Base-by-base conservation (phyloP, 2,113 vertebrate species). In the Sardina pilchardus region DNA sequence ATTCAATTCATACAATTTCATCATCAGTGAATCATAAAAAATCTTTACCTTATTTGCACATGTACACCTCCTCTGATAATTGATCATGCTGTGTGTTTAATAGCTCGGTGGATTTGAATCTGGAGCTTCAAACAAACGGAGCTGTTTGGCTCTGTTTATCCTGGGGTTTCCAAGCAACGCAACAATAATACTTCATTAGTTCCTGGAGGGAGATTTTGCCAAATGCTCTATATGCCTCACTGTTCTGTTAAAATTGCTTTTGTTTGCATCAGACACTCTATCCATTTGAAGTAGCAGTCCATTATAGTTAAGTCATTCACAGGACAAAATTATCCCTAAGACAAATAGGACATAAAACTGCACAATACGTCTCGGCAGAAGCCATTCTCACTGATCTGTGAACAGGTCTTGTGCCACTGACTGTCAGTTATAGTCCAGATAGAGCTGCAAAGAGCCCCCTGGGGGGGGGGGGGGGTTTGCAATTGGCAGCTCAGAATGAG, bases 331-430 rank as follows among this genome's bases (percentile, higher is more conserved):
- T 26, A 71, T 3, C 59, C 26, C 0, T 9, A 30, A 9, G 3
- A 71, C 63, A 71, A 71, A 71, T 67, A 12, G 63, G 63, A 67
- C n/a, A 59, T 59, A n/a, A 59, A 59, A 59, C 56, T 59, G 24
- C 56, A 59, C 19, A 59, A 59, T 12, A 14, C 48, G 1, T 14
- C 53, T 59, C 53, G 6, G 53, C 19, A 6, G 19, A 59, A 4
- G 53, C 53, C 53, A 24, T 59, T 59, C 53, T 6, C 53, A 59
- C 53, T 6, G 21, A 59, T 59, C 21, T 59, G 53, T 59, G 71
- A 34, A 34, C 71, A 34, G 34, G 30, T 78, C 71, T 16, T 17
- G 71, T 14, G 34, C 34, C 71, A 14, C 14, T 78, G 34, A 78
- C 71, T 39, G 71, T 78, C 71, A 78, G 30, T 34, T 78, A 78